Base-by-base conservation (phyloP, 2,888 invertebrate species). In the Atethmia centrago region DNA sequence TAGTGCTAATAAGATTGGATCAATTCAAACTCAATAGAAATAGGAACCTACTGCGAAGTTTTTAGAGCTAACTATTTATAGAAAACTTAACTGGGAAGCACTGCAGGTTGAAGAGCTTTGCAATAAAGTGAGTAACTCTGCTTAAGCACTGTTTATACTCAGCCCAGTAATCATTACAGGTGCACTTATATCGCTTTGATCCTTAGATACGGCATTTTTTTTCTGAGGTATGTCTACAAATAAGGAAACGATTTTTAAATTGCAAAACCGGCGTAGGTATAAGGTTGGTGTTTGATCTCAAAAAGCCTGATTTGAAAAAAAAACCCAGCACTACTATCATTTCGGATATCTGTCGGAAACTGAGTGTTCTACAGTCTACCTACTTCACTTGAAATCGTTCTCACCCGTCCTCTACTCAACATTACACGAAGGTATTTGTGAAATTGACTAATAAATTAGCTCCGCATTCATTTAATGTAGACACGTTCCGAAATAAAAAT, bases 51-150 rank as follows among this genome's bases (percentile, higher is more conserved):
- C 56, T 53, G 28, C 19, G 14, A 36, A 55, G 25, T 45, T 36
- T 68, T n/a, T 69, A 71, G 16, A 2, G 36, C 36, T 53, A 74
- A 28, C 61, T 47, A 55, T 36, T 10, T 28, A 56, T 62, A 8
- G 31, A 40, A 62, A 74, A 62, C 53, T 62, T 74, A 74, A 56
- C 64, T 75, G 25, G 16, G 8, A 40, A 31, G 1, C n/a, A 56
- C 21, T 31, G 56, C 62, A 47, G 5, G 40, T 40, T 45, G 45
- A 55, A 74, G n/a, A 55, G 53, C 21, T 49, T 75, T 56, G 55
- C 63, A 47, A 75, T 19, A 47, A 74, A 74, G 10, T 42, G 55
- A 31, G 47, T 42, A 47, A 55, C 36, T 62, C 55, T 74, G 62
- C 55, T 12, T 28, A 53, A 5, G n/a, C 55, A 49, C 75, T 56